These are phyloP conservation scores for Paramormyrops kingsleyae DNA, from an alignment of 2,113 vertebrate species.

Conservation along the genomic window DNA sequence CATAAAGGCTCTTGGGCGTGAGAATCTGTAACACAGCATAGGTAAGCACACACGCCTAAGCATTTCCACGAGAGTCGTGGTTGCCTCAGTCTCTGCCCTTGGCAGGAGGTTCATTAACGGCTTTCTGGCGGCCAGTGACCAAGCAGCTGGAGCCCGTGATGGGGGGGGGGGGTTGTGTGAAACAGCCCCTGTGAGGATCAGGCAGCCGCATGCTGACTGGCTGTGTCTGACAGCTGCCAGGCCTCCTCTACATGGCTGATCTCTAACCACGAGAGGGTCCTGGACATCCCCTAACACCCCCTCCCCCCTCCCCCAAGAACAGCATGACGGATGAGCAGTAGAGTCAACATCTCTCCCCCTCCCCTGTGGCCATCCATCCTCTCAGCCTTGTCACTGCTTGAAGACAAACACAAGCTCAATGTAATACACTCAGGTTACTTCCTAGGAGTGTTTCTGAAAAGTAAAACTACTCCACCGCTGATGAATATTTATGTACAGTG, in stretches of 20 bases:
- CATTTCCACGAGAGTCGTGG: background rate
- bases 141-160: background rate
- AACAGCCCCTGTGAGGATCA: constrained; percentile 1
- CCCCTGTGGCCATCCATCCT: constrained; percentile 16
- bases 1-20: background rate
- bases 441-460: background rate
- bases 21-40: background rate
- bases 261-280: background rate
- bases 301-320: background rate
- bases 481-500: background rate
- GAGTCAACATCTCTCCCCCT: constrained; percentile 8
- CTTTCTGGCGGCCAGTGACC: background rate
- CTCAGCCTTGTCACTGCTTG: background rate
- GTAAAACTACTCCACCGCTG: background rate
- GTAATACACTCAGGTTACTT: background rate
- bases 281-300: background rate
- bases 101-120: too few relatives aligned
- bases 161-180: background rate
- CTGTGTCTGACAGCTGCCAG: constrained; percentile 15
- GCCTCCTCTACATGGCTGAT: background rate
- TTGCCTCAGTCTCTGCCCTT: background rate
- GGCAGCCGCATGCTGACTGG: constrained; percentile 7
- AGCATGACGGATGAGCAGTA: constrained; percentile 10
- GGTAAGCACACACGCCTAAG: background rate
- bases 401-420: constrained; percentile 6